Conservation (phyloP, 1,140 invertebrate species). For the Aphis craccivora region DNA sequence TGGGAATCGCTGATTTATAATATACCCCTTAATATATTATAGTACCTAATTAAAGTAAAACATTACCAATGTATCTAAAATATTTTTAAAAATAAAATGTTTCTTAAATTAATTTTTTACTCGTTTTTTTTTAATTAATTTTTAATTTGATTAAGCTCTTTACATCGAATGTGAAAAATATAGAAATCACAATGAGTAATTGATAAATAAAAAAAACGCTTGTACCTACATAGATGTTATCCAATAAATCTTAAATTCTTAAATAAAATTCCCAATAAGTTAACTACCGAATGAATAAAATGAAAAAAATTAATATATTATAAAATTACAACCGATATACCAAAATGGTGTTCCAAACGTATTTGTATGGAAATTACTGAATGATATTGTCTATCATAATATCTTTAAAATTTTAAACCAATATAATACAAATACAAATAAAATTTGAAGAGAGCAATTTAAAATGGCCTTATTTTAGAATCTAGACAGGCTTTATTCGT, state of each 20-base stretch:
- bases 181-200: no score
- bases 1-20: no score
- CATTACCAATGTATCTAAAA: neutral
- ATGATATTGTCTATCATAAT: neutral
- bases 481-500: neutral
- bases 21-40: neutral
- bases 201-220: no score
- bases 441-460: neutral
- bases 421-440: neutral
- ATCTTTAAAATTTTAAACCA: neutral
- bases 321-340: neutral
- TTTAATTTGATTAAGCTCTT: no score
- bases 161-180: no score
- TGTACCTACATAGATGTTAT: no score
- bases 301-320: neutral
- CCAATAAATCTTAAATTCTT: no score
- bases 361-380: neutral
- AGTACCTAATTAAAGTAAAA: neutral
- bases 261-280: neutral
- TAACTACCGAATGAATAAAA: neutral
- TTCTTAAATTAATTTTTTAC: neutral
- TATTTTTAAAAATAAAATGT: neutral
- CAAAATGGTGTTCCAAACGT: neutral
- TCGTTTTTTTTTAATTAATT: no score
- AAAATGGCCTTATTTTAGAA: neutral